Conservation (phyloP, 1,140 invertebrate genomes). For the Drosophila setifemur region DNA sequence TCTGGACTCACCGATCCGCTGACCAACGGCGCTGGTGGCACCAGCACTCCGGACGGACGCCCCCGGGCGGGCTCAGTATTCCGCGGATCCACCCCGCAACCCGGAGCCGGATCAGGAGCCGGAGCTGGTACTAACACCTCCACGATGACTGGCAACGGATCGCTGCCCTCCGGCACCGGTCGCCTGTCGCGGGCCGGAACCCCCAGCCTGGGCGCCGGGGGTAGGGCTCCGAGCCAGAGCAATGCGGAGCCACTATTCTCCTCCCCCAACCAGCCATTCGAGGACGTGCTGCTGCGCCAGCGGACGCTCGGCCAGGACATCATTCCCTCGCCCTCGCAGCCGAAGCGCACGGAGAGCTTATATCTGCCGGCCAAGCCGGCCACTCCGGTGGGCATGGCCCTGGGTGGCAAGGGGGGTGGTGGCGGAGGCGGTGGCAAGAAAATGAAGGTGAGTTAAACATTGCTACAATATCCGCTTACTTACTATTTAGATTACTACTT, state of each 20-base stretch:
- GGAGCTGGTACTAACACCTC: slow-evolving; percentile 62
- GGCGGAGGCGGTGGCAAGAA: slow-evolving; percentile 82
- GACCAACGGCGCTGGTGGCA: slow-evolving; percentile 76
- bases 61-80: slow-evolving; percentile 83
- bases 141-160: slow-evolving; percentile 83
- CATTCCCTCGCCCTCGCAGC: slow-evolving; percentile 91
- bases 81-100: slow-evolving; percentile 52
- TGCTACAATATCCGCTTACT: too few relatives aligned
- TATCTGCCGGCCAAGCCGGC: slow-evolving; percentile 85
- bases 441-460: slow-evolving; percentile 71
- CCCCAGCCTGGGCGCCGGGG: slow-evolving; percentile 66
- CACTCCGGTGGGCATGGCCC: slow-evolving; percentile 82
- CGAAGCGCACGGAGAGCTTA: slow-evolving; percentile 94
- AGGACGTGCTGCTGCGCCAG: slow-evolving; percentile 90
- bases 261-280: slow-evolving; percentile 86
- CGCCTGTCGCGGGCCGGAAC: slow-evolving; percentile 82
- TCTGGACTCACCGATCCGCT: slow-evolving; percentile 65
- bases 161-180: slow-evolving; percentile 82
- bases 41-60: slow-evolving; percentile 84
- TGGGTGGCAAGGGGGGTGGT: slow-evolving; percentile 82
- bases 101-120: slow-evolving; percentile 82
- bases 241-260: slow-evolving; percentile 61
- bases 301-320: slow-evolving; percentile 93
- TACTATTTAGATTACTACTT: too few relatives aligned
- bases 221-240: slow-evolving; percentile 57